These are phyloP conservation scores for Drosophila virilis DNA, from an alignment of 1,140 invertebrate species.

Conservation along the genomic window DNA sequence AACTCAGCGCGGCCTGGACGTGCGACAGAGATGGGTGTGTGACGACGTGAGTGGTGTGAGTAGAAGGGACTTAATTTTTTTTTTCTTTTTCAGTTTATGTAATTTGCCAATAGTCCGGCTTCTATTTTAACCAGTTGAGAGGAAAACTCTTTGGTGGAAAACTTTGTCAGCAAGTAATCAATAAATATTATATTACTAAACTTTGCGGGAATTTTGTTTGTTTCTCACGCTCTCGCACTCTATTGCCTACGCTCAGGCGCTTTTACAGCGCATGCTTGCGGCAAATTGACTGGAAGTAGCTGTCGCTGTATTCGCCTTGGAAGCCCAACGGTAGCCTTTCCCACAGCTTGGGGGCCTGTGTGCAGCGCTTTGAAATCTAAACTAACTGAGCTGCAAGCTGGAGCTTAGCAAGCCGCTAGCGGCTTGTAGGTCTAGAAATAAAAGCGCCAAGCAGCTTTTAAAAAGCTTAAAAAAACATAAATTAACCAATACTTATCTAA, in stretches of 20 bases:
- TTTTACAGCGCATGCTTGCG: constrained; percentile 35
- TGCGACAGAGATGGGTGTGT: background rate
- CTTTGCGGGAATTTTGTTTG: constrained; percentile 18
- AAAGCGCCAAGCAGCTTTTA: background rate
- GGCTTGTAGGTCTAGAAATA: background rate
- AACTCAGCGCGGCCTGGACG: background rate
- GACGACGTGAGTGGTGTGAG: background rate
- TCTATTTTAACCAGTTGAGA: constrained; percentile 27
- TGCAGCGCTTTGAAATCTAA: background rate
- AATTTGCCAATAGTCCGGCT: constrained; percentile 48
- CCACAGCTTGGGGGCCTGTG: background rate
- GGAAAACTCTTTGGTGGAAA: constrained; percentile 46
- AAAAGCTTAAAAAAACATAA: background rate
- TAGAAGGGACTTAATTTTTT: background rate
- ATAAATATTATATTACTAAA: constrained; percentile 70
- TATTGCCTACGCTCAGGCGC: constrained; percentile 1
- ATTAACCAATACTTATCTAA: background rate
- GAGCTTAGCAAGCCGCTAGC: background rate
- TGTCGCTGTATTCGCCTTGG: constrained; percentile 23
- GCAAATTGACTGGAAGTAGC: constrained; percentile 27
- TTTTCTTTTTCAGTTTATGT: constrained; percentile 40
- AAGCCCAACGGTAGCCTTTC: background rate
- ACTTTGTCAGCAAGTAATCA: constrained; percentile 62
- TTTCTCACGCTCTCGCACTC: no score
- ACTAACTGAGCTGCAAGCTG: background rate